Base-by-base conservation (phyloP, 2,888 invertebrate genomes). In the Drosophila anomalata region DNA sequence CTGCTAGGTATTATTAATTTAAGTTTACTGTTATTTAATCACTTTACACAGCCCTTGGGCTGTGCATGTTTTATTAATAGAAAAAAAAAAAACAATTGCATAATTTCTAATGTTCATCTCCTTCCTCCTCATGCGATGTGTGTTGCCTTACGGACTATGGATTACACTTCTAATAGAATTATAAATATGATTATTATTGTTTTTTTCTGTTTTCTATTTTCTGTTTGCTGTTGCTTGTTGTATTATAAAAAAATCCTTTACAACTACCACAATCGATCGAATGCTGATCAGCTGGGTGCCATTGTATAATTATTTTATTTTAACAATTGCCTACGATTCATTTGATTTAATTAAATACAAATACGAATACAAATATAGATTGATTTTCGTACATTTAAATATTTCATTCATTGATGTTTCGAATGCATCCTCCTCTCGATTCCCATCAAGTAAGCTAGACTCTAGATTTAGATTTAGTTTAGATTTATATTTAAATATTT, bases 311-410 rank as follows among this genome's bases (percentile, higher is more conserved):
- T 82, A 73, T 52, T 57, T 60, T 47, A 55, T 41, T 85, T 81
- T 69, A 81, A 85, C 81, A 85, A 81, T 87, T 84, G 70, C 78
- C 80, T 81, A 87, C 85, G 71, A 42, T 59, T 73, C 56, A 68
- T 56, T 20, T 24, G 56, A 66, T 58, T 73, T 48, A 39, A 50
- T 66, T 54, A 48, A 73, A 71, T 71, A 57, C 56, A 73, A 65
- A 73, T 57, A 63, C 63, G 51, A 41, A 50, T 44, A 55, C 47
- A 36, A 61, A 51, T 48, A 51, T 60, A 63, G n/a, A 11, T 46
- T 56, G 58, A 67, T 65, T 58, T 70, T 75, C 60, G 68, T 78
- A 73, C 66, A 29, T 87, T 33, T 5, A 12, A 33, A 73, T 68
- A 69, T 83, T 86, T 87, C 50, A 65, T 80, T 75, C 83, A 68